A percentile compares a stretch with the other conserved stretches of the same genome.
Evolutionary conservation across 1,140 invertebrate genomes (phyloP).

Genomic region (Belonocnema kinseyi): DNA sequence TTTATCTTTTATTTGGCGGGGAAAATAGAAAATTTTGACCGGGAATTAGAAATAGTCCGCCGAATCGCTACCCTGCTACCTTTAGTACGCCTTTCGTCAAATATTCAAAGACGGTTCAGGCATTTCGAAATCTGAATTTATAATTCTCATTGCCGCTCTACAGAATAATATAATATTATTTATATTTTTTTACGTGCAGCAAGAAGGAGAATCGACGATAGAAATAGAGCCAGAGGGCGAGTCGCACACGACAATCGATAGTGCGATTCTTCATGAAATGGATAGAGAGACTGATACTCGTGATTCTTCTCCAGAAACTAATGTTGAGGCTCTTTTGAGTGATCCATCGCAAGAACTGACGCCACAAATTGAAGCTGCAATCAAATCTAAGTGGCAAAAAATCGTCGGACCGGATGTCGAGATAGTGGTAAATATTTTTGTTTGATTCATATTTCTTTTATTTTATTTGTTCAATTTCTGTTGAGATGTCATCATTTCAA

Average conservation of each 20-base stretch:
- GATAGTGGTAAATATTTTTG: slow-evolving; percentile 81
- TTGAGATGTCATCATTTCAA: no score
- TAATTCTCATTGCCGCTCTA: no score
- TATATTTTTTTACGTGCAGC: background rate
- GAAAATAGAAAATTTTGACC: no score
- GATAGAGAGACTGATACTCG: slow-evolving; percentile 75
- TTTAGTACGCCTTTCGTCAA: no score
- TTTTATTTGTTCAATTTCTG: background rate
- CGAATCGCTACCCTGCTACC: no score
- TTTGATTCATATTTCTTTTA: background rate
- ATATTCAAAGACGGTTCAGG: no score
- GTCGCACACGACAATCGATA: slow-evolving; percentile 80
- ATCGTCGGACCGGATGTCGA: slow-evolving; percentile 89
- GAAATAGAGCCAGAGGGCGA: slow-evolving; percentile 83
- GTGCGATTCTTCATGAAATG: slow-evolving; percentile 77
- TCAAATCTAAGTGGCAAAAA: slow-evolving; percentile 89
- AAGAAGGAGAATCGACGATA: slow-evolving; percentile 78
- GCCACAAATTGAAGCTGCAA: slow-evolving; percentile 85
- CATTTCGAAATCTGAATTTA: no score
- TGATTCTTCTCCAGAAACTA: slow-evolving; percentile 78
- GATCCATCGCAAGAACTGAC: slow-evolving; percentile 78
- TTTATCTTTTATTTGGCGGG: no score
- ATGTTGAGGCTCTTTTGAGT: slow-evolving; percentile 75
- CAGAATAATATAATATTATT: no score
- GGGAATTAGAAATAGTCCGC: no score